Evolutionary conservation across 2,888 invertebrate species (phyloP), one percentile per base, ranked within the genome.

Genomic region (Drosophila quinaria): DNA sequence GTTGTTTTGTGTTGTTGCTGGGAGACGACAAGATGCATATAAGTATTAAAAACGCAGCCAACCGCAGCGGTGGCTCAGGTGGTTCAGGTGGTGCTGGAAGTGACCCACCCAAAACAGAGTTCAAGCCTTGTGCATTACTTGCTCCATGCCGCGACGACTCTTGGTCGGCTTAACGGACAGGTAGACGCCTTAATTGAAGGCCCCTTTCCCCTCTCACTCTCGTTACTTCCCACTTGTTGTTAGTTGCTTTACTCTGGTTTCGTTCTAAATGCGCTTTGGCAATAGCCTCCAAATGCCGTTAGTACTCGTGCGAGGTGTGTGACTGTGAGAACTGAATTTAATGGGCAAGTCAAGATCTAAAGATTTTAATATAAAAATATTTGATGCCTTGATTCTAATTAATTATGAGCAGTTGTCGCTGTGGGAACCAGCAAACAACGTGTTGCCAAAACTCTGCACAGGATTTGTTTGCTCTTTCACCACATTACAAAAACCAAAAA

Each of bases 261-360:
- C 71, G 47, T 80, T 70, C 60, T 66, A 80, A 87, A 81, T 89
- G 89, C 85, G 87, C 89, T 88, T 81, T 84, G 74, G 82, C 80
- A 77, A 85, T 81, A 66, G 62, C 42, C 51, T 35, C 39, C 61
- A 56, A 15, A 37, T 50, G 49, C 85, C 85, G 87, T 86, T 86
- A 84, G 42, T 58, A 60, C 39, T 86, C 81, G 42, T 58, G 56
- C 39, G 51, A 66, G 88, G 88, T 74, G 90, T 88, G 86, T 60
- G 29, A 29, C 60, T 70, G 77, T 83, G 83, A 74, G 75, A 85
- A 85, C 67, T 69, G 56, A 73, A 79, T 75, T 80, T 74, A 68
- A 63, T 77, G 60, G 55, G 51, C 70, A 62, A 51, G 73, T 58
- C 66, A 50, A 66, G 52, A 65, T 64, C 41, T 41, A 22, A 29